Evolutionary conservation across 2,888 invertebrate genomes (phyloP).

Genomic region (Ypsolopha scabrella): DNA sequence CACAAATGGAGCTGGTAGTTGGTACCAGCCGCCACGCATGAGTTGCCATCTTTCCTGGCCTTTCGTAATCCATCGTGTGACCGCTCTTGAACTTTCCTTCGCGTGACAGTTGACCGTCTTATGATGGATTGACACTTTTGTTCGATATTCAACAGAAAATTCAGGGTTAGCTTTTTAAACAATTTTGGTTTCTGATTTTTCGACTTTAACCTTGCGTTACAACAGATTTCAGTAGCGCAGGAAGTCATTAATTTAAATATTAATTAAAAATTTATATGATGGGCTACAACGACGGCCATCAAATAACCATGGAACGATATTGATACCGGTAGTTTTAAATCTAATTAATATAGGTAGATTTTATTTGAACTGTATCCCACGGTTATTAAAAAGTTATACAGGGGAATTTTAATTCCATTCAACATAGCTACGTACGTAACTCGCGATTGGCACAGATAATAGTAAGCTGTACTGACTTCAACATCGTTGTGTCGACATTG

Average conservation of each 20-base stretch:
- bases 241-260: not conserved
- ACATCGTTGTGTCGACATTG: constrained; percentile 11
- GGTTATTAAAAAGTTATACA: not conserved
- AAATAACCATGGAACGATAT: no score
- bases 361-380: not conserved
- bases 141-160: not conserved
- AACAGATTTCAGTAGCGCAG: not conserved
- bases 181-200: not conserved
- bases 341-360: not conserved
- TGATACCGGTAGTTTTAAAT: no score
- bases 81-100: not conserved
- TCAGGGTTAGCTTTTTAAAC: not conserved
- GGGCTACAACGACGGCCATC: not conserved
- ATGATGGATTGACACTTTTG: not conserved
- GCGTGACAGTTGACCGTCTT: not conserved
- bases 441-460: constrained; percentile 12
- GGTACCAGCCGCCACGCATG: not conserved
- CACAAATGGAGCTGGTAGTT: not conserved
- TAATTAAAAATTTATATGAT: not conserved
- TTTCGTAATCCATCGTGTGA: not conserved
- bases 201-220: not conserved
- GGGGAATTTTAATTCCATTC: constrained; percentile 7
- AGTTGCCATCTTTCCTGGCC: not conserved
- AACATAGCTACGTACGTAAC: constrained; percentile 13
- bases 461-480: constrained; percentile 16